phyloP scores from a whole-genome alignment of 30 jellyfish, hydroid and myxozoan genomes.

The Turritopsis dohrnii region DNA sequence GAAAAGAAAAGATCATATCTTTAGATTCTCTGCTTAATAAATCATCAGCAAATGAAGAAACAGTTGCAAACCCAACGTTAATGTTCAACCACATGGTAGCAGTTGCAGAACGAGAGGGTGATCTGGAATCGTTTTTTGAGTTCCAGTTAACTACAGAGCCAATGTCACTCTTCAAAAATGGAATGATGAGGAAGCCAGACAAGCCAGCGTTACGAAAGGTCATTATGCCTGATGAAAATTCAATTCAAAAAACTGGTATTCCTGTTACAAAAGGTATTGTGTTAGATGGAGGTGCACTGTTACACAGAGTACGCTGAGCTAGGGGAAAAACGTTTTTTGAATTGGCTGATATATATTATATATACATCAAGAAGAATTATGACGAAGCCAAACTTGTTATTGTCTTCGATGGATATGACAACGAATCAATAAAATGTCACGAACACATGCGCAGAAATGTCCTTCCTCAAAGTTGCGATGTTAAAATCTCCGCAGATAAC shows the following conservation, averaged over 20 bases:
- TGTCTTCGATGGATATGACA: slow-evolving; percentile 26
- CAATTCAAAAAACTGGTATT: background rate
- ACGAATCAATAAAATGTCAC: background rate
- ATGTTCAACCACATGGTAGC: too few species aligned
- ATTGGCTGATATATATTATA: background rate
- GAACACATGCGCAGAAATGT: background rate
- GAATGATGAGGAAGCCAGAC: too few species aligned
- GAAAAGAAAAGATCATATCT: too few species aligned
- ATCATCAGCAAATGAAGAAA: too few species aligned
- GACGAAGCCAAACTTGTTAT: background rate
- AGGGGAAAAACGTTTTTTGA: background rate
- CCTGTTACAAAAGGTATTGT: background rate
- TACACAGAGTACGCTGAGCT: background rate
- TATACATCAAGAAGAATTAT: background rate
- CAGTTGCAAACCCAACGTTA: too few species aligned
- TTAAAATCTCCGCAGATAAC: slow-evolving; percentile 9
- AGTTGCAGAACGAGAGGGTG: too few species aligned
- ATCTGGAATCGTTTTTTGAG: too few species aligned
- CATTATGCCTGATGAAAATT: too few species aligned
- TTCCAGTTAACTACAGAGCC: too few species aligned
- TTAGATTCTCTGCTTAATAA: too few species aligned
- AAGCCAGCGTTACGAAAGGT: too few species aligned
- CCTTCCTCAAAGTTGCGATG: slow-evolving; percentile 11
- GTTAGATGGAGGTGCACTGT: background rate
- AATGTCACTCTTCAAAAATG: too few species aligned